Evolutionary conservation across 2,888 invertebrate species (phyloP).

Genomic region (Deilephila porcellus): DNA sequence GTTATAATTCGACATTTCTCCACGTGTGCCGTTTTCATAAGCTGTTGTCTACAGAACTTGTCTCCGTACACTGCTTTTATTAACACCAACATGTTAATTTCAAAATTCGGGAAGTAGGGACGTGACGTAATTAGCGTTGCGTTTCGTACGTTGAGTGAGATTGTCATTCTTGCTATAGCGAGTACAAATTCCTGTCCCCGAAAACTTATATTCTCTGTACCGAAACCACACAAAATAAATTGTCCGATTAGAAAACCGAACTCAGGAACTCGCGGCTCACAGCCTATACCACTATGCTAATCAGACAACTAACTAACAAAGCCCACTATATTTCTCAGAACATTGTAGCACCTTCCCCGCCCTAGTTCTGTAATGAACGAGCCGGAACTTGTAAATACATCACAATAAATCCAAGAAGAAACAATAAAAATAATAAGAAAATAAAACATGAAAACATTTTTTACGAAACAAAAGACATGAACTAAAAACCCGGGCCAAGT

Average conservation of each 20-base stretch:
- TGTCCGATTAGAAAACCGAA: too few species aligned
- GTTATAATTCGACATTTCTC: neutral
- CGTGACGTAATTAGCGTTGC: neutral
- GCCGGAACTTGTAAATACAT: neutral
- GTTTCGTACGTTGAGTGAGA: too few species aligned
- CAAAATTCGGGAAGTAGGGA: neutral
- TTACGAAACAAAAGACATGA: neutral
- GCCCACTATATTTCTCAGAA: too few species aligned
- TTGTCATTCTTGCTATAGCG: too few species aligned
- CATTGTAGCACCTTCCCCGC: too few species aligned
- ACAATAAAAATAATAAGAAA: neutral
- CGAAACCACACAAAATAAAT: too few species aligned
- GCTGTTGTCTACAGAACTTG: neutral
- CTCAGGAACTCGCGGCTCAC: too few species aligned
- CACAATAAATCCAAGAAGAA: neutral
- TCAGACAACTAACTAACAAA: too few species aligned
- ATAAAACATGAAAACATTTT: neutral
- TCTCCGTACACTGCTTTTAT: neutral
- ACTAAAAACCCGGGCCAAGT: slow-evolving; percentile 2
- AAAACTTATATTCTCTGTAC: too few species aligned
- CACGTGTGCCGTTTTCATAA: neutral
- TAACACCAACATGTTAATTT: neutral
- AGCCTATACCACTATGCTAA: too few species aligned
- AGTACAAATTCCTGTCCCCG: too few species aligned
- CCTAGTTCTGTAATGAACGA: too few species aligned